These are phyloP conservation scores for Trichonephila inaurata DNA, from an alignment of 1,140 invertebrate species.

Conservation along the genomic window DNA sequence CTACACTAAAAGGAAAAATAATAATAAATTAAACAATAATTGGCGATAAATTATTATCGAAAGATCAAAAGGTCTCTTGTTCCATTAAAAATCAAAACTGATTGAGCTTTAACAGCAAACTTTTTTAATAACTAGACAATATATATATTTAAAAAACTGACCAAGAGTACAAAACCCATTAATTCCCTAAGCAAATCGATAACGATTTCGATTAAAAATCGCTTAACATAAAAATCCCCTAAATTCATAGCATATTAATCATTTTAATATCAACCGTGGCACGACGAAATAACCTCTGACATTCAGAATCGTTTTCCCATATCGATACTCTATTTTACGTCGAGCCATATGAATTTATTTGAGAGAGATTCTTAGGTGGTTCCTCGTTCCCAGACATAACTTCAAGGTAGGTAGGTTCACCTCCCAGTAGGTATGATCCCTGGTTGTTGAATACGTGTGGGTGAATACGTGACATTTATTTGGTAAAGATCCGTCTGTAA, in stretches of 20 bases:
- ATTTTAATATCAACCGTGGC: background rate
- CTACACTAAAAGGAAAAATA: no score
- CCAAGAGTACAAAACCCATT: background rate
- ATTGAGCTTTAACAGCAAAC: background rate
- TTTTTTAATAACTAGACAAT: background rate
- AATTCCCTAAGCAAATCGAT: conserved; percentile 6
- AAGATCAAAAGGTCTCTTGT: background rate
- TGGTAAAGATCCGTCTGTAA: conserved; percentile 52
- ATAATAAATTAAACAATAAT: background rate
- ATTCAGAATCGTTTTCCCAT: background rate
- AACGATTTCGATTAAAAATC: background rate
- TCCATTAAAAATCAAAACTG: background rate
- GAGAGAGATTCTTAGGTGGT: background rate
- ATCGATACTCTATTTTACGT: background rate
- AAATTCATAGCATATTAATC: conserved; percentile 3
- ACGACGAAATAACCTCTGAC: background rate
- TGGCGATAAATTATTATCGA: background rate
- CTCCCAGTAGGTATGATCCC: background rate
- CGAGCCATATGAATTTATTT: conserved; percentile 4
- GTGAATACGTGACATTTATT: conserved; percentile 46
- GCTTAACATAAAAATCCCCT: background rate
- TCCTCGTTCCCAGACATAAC: background rate
- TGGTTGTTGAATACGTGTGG: background rate
- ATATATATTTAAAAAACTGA: background rate
- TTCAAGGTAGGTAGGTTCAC: conserved; percentile 12